Evolutionary conservation across 1,140 invertebrate genomes (phyloP), one percentile per base, ranked within the genome.

Genomic region (Solen grandis): DNA sequence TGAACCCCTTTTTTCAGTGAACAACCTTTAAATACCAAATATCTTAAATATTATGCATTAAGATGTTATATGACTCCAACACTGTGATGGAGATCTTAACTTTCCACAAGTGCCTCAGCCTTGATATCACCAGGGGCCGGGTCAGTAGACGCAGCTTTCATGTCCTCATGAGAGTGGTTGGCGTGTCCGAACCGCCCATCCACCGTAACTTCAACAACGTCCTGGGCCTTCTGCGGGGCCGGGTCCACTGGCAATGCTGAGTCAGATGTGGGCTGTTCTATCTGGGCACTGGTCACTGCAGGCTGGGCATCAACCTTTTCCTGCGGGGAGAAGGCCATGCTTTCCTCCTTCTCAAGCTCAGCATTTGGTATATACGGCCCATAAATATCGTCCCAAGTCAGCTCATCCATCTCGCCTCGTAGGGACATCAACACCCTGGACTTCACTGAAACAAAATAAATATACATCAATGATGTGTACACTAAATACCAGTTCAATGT

Each of bases 341-440:
- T 36, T 33, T 25, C n/a, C 31, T 80, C 77, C 27, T 65, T 70
- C n/a, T 80, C 77, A 16, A 83, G 55, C 46, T 78, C 79, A 13
- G 52, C 54, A 52, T 82, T 59, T 36, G 66, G 66, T 72, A 68
- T 52, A 38, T 70, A 76, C n/a, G 86, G 84, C 22, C 83, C 81
- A 60, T 83, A 80, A 1, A 85, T 84, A 59, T 82, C 81, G 66
- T 82, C 84, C 72, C 77, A 80, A 62, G 68, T 81, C 19, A 77
- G 55, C 41, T 88, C 87, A 68, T 87, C 86, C 13, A 82, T 75
- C 36, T 89, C 88, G 25, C 85, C 86, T 52, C 79, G 75, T 16
- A 90, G 50, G 3, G 89, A 89, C 80, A 89, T 83, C 76, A 90
- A 81, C 68, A 90, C 86, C 60, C 89, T 73, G 22, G 89, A 90